Evolutionary conservation across 2,888 invertebrate species (phyloP), one percentile per base, ranked within the genome.

Genomic region (Boloria selene): DNA sequence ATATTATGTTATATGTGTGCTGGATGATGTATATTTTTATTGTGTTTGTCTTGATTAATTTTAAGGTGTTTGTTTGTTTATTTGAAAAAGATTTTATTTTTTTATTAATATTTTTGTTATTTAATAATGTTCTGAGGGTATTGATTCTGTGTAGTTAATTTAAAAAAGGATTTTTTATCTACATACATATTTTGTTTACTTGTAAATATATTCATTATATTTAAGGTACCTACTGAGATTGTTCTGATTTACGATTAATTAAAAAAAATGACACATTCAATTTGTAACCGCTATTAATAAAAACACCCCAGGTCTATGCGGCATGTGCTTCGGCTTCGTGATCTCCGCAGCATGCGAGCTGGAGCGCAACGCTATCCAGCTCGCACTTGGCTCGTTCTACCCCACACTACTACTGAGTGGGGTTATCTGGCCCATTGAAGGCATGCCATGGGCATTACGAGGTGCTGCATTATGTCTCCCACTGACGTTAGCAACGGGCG

Each of bases 281-380:
- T 3, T 22, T 22, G 22, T 22, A 2, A 22, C 3, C 3, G 22
- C 22, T 22, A 22, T 2, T 26, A 31, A 0, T 6, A 31, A 31
- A 4, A 31, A 31, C 5, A 5, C 10, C 31, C 18, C 84, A 93
- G 93, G 96, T 72, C 94, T 98, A 49, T 98, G 98, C 85, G 98
- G 98, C 75, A 98, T 98, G 98, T 97, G 98, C 81, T 97, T 98
- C 90, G 98, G 98, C 66, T 97, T 98, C 87, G 96, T 98, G 55
- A 98, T 98, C 77, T 98, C 98, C 0, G 96, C 98, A 0, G 95
- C 98, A 49, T 98, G 98, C 89, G 97, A 97, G 82, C 92, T 98
- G 71, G 98, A 98, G 84, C 94, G 97, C 56, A 97, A 98, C 88
- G 98, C 98, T 50, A 98, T 98, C 82, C 98, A 98, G 80, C 88